These are phyloP conservation scores for Gallinago jamesoni DNA, from an alignment of 2,113 vertebrate species.

Conservation along the genomic window DNA sequence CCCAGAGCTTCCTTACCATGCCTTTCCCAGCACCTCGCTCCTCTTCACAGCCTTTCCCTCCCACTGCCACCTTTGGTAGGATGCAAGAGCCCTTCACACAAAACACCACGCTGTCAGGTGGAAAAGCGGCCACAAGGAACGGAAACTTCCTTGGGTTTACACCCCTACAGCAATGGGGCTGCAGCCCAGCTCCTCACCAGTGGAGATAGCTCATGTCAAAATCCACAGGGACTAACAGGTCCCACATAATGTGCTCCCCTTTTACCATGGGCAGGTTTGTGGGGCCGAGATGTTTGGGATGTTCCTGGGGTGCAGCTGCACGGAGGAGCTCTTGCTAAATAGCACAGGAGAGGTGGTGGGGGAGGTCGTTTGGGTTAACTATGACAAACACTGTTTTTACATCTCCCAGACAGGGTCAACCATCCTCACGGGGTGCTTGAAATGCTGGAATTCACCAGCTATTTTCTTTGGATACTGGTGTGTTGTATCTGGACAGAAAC, in stretches of 20 bases:
- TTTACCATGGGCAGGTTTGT: background rate
- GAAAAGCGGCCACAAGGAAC: background rate
- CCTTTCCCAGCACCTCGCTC: background rate
- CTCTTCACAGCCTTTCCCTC: background rate
- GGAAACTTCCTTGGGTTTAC: background rate
- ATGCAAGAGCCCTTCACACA: background rate
- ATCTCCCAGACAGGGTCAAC: background rate
- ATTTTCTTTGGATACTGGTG: background rate
- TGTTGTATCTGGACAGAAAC: constrained; percentile 19
- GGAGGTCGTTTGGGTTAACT: background rate
- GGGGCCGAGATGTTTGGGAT: background rate
- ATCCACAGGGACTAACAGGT: background rate
- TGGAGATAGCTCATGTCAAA: background rate
- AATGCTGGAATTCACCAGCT: constrained; percentile 10
- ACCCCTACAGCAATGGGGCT: background rate
- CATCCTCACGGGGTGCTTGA: background rate
- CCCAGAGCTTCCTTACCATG: background rate
- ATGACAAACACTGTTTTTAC: background rate
- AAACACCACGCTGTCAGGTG: accelerated
- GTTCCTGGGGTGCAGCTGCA: background rate
- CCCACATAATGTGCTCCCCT: background rate
- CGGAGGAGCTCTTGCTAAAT: background rate
- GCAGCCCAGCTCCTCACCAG: background rate
- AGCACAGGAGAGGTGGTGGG: background rate
- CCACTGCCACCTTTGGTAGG: background rate